Evolutionary conservation across 2,888 invertebrate species (phyloP).

Genomic region (Chalcis sispes): DNA sequence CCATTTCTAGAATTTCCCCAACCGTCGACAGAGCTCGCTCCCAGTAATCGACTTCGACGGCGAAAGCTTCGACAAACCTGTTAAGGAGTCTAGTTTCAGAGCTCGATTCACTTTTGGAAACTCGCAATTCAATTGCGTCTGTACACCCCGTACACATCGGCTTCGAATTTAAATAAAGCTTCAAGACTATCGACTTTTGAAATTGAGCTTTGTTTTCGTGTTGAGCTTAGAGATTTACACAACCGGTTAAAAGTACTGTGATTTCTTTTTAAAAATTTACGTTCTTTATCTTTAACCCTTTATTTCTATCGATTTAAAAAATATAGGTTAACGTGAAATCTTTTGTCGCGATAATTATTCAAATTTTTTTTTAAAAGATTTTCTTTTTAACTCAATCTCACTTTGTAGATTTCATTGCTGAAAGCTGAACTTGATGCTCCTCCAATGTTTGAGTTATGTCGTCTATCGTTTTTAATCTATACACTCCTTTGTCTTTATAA

Average conservation of each 20-base stretch:
- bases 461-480: slow-evolving; percentile 85
- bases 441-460: slow-evolving; percentile 88
- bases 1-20: slow-evolving; percentile 87
- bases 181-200: background rate
- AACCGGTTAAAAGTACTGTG: too few species aligned
- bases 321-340: background rate
- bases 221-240: too few species aligned
- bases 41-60: slow-evolving; percentile 90
- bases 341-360: background rate
- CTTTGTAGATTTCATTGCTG: slow-evolving; percentile 90
- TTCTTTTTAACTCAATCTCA: slow-evolving; percentile 65
- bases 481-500: slow-evolving; percentile 81
- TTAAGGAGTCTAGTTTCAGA: slow-evolving; percentile 30
- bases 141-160: background rate
- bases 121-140: background rate
- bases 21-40: slow-evolving; percentile 89
- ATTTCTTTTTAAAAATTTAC: too few species aligned
- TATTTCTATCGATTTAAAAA: background rate
- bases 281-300: background rate
- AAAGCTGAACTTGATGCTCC: slow-evolving; percentile 89
- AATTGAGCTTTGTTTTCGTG: too few species aligned
- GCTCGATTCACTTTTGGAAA: slow-evolving; percentile 17
- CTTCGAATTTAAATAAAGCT: slow-evolving; percentile 8
- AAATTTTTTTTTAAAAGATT: background rate
- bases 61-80: slow-evolving; percentile 90